These are phyloP conservation scores for Rutpela maculata DNA, from an alignment of 2,888 invertebrate genomes.

Conservation along the genomic window DNA sequence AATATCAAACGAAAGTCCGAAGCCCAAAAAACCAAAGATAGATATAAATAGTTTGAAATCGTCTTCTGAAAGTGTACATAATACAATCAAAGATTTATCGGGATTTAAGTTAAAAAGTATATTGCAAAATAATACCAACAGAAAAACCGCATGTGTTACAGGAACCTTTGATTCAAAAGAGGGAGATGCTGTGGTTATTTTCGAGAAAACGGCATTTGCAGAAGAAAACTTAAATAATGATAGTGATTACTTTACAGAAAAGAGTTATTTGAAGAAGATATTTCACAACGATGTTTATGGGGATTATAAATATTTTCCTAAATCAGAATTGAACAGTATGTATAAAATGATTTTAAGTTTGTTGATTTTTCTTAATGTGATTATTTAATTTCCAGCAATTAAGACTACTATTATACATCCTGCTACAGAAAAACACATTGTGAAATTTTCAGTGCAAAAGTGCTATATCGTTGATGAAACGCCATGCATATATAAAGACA, in stretches of 20 bases:
- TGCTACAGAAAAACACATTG: slow-evolving; percentile 93
- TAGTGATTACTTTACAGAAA: slow-evolving; percentile 78
- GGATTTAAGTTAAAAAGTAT: slow-evolving; percentile 82
- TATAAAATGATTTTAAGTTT: slow-evolving; percentile 44
- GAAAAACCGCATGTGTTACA: slow-evolving; percentile 83
- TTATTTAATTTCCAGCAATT: slow-evolving; percentile 78
- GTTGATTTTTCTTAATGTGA: slow-evolving; percentile 4
- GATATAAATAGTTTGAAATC: slow-evolving; percentile 41
- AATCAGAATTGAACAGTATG: slow-evolving; percentile 77
- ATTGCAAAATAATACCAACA: slow-evolving; percentile 83
- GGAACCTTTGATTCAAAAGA: slow-evolving; percentile 81
- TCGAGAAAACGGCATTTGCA: slow-evolving; percentile 89
- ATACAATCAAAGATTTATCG: slow-evolving; percentile 75
- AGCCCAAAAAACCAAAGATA: slow-evolving; percentile 57
- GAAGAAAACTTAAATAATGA: slow-evolving; percentile 77
- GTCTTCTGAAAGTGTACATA: slow-evolving; percentile 62
- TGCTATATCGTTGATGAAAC: slow-evolving; percentile 89
- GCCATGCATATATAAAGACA: slow-evolving; percentile 84
- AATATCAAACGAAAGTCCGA: slow-evolving; percentile 43
- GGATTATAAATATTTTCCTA: slow-evolving; percentile 83
- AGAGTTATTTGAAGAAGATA: slow-evolving; percentile 78
- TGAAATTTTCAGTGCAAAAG: slow-evolving; percentile 87
- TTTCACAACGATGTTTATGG: slow-evolving; percentile 92
- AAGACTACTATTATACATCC: slow-evolving; percentile 95
- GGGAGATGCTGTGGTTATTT: slow-evolving; percentile 82